Percentiles rank a stretch among this genome's conserved stretches.
These are phyloP conservation scores for Mesoligia furuncula DNA, from an alignment of 2,888 invertebrate species.

Conservation along the genomic window DNA sequence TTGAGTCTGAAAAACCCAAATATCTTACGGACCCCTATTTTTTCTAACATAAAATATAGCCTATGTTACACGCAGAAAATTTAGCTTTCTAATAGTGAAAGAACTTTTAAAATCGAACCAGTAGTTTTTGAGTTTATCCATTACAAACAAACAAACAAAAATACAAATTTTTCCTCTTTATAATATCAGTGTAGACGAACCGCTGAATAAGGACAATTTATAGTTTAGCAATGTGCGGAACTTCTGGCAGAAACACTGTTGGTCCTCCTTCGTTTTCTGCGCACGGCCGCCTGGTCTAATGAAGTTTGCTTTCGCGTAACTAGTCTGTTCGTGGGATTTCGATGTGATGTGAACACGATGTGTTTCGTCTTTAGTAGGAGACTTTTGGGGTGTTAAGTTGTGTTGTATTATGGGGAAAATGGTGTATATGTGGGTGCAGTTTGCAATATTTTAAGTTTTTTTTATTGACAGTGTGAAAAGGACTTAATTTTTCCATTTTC, in stretches of 20 bases:
- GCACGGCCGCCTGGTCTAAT: conserved; percentile 63
- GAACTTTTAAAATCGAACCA: no score
- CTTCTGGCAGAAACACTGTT: conserved; percentile 40
- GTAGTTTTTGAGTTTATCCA: no score
- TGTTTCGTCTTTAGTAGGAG: conserved; percentile 34
- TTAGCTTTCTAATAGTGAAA: no score
- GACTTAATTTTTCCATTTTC: no score
- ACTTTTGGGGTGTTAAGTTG: not conserved
- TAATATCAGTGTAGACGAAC: no score
- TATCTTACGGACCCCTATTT: no score
- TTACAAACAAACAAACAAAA: no score
- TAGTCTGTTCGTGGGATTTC: conserved; percentile 50
- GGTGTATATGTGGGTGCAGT: not conserved
- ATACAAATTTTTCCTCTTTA: no score
- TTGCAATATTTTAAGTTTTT: not conserved
- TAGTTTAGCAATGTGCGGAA: conserved; percentile 49
- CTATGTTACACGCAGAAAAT: no score
- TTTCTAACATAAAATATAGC: no score
- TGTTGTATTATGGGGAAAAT: not conserved
- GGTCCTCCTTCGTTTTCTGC: conserved; percentile 56
- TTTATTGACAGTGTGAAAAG: not conserved
- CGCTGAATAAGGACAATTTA: conserved; percentile 58
- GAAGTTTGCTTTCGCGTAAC: conserved; percentile 64
- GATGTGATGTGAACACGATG: conserved; percentile 47
- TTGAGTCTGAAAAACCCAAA: no score